phyloP scores from a whole-genome alignment of 2,113 vertebrate genomes.

The Caretta caretta region DNA sequence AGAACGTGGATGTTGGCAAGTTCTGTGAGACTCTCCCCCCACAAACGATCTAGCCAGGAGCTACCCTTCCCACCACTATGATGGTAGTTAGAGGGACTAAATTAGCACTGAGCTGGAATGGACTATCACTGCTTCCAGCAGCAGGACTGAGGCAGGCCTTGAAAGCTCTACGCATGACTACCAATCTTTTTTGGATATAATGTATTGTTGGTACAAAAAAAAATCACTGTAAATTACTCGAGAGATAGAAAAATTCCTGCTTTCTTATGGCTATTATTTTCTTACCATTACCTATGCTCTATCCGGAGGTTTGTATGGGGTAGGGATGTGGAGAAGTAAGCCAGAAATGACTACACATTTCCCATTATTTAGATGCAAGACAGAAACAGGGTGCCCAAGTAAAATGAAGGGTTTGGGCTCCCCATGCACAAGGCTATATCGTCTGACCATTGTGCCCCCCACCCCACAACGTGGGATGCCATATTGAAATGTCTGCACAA shows the following conservation, averaged over 20 bases:
- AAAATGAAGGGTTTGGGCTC: not conserved
- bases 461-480: not conserved
- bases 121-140: not conserved
- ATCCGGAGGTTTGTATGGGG: rapidly evolving
- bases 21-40: not conserved
- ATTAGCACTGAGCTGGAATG: not conserved
- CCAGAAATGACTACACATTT: not conserved
- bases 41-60: not conserved
- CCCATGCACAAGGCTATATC: not conserved
- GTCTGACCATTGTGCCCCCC: no score
- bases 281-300: not conserved
- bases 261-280: not conserved
- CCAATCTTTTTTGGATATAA: not conserved
- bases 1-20: not conserved
- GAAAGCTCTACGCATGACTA: conserved; percentile 13
- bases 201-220: not conserved
- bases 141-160: not conserved
- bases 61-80: not conserved
- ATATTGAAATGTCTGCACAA: rapidly evolving
- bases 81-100: not conserved
- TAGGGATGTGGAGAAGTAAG: not conserved
- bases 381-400: not conserved
- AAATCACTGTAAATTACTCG: not conserved
- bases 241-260: not conserved
- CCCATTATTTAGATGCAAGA: not conserved